Evolutionary conservation across 37 sponge, comb jelly and placozoan species (phyloP), one percentile per base, ranked within the genome.

Genomic region (Spongilla lacustris): DNA sequence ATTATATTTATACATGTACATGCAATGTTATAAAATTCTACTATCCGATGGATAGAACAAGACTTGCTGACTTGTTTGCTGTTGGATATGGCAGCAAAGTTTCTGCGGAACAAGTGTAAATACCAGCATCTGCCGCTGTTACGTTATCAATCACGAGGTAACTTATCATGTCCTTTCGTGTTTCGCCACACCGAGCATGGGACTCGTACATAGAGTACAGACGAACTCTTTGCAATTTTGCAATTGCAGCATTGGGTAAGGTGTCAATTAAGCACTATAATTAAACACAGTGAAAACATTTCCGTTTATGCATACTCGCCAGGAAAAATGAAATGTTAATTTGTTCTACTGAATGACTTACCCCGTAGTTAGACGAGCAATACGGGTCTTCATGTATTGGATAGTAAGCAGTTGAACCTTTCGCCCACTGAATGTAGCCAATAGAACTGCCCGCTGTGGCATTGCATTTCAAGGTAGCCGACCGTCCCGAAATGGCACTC

Each of bases 101-200:
- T 17, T 58, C 58, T 1, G 58, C 58, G 11, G 58, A 58, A 17
- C 58, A 58, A 1, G 58, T 58, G 58, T 58, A 58, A 58, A 13
- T 58, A 11, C 66, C 75, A 3, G 37, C 80, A 89, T 89, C 90
- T 4, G 75, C 36, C 27, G 68, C 75, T 8, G 69, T 84, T 2
- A 73, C 90, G 75, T 89, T 79, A 0, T 89, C 90, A 37, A 89
- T 89, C 74, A 79, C 69, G 0, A 89, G 81, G 66, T 68, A 77
- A 23, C 41, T 81, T 9, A n/a, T 35, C 25, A 73, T 48, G 58
- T 58, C 11, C 58, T 13, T 58, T 58, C 11, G 12, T 19, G 4
- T 17, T 17, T 58, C 74, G 32, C 74, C 32, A 34, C 30, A 34
- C 12, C 3, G 32, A 17, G 32, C 4, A 17, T 17, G 1, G 58